phyloP scores from a whole-genome alignment of 2,797 vertebrate species.

The Melanotaenia parkinsoni region DNA sequence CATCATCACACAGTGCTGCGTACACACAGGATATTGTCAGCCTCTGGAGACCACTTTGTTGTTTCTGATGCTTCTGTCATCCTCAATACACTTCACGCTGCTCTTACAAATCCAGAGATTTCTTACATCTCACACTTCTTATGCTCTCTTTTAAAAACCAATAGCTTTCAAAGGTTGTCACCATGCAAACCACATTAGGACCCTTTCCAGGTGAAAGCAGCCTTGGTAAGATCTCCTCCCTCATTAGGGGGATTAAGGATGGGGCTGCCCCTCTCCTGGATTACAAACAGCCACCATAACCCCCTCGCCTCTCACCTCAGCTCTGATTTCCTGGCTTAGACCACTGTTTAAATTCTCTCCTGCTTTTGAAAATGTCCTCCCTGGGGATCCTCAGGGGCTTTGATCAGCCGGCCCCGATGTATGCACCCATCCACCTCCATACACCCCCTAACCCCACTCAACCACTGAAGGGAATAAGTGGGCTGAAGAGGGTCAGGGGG shows the following conservation, averaged over 20 bases:
- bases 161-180: constrained; percentile 61
- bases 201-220: constrained; percentile 69
- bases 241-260: constrained; percentile 76
- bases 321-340: constrained; percentile 67
- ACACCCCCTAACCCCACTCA: constrained; percentile 41
- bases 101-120: constrained; percentile 72
- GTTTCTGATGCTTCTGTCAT: constrained; percentile 77
- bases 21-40: constrained; percentile 59
- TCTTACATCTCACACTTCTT: constrained; percentile 64
- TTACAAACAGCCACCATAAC: constrained; percentile 62
- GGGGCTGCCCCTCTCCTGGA: constrained; percentile 49
- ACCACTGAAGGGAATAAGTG: constrained; percentile 38
- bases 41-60: constrained; percentile 79
- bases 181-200: constrained; percentile 69
- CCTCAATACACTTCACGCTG: constrained; percentile 69
- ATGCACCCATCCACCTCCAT: constrained; percentile 50
- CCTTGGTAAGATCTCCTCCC: constrained; percentile 56
- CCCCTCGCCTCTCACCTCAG: constrained; percentile 54
- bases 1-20: constrained; percentile 43
- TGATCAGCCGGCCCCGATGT: constrained; percentile 64
- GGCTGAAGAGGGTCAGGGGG: constrained; percentile 57
- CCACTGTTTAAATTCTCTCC: constrained; percentile 68
- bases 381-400: constrained; percentile 60
- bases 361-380: constrained; percentile 65
- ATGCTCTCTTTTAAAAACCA: constrained; percentile 47